phyloP scores from a whole-genome alignment of 2,113 vertebrate species.

The Mus musculus region GRCm39 chr9:75101501-75102000 shows the following conservation, averaged over 20 bases:
- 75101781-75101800: neutral
- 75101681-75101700: neutral
- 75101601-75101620: neutral
- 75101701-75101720: neutral
- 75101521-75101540: neutral
- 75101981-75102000: conserved; percentile 18
- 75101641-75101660: neutral
- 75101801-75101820: neutral
- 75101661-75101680: neutral
- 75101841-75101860: neutral
- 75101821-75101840: neutral
- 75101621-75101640: neutral
- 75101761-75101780: neutral
- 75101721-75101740: neutral
- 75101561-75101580: neutral
- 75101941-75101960: neutral
- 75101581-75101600: neutral
- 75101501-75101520: neutral
- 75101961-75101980: neutral
- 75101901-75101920: neutral
- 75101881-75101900: neutral
- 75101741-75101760: neutral
- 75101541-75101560: neutral
- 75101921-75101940: conserved; percentile 38
- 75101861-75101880: neutral